Evolutionary conservation across 2,888 invertebrate genomes (phyloP), one percentile per base, ranked within the genome.

Genomic region (Chesias legatella): DNA sequence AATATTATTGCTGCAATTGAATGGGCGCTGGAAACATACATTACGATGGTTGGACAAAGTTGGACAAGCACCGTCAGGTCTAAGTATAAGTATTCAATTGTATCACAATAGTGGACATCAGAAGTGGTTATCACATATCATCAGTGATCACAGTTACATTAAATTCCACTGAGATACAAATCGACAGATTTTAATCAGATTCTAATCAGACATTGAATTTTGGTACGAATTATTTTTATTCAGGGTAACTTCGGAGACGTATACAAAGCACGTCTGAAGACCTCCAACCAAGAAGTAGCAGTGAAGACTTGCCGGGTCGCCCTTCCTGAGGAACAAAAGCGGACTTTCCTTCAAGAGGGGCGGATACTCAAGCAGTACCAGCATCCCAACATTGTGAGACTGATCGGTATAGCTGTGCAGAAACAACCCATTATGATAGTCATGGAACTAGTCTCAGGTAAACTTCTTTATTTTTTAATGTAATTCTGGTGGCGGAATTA

Each of bases 361-460:
- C 90, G 98, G 56, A 98, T 98, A 56, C 89, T 98, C 7, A 98
- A 98, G 75, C 98, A 98, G 76, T 98, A 98, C 76, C 95, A 98
- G 76, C 98, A 98, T 80, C 96, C 97, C 0, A 98, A 98, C 82
- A 96, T 98, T 53, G 98, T 98, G 23, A 93, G 96, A 68, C 91
- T 99, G 24, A 98, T 98, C 59, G 99, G 99, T 17, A 98, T 99
- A 60, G 98, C 98, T 61, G 98, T 98, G 50, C 98, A 98, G 79
- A 96, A 98, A 69, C 98, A 98, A 65, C 99, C 99, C 0, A 98
- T 99, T 42, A 98, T 98, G 98, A 98, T 99, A 65, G 98, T 99
- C 21, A 98, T 99, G 98, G 99, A 99, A 86, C 90, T 97, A 48
- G 98, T 98, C 29, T 93, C 94, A 57, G 94, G 95, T 94, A 46